A percentile compares a stretch with the other conserved stretches of the same genome.
Conservation (phyloP, 1,140 invertebrate species). For the Polypedilum pembai region DNA sequence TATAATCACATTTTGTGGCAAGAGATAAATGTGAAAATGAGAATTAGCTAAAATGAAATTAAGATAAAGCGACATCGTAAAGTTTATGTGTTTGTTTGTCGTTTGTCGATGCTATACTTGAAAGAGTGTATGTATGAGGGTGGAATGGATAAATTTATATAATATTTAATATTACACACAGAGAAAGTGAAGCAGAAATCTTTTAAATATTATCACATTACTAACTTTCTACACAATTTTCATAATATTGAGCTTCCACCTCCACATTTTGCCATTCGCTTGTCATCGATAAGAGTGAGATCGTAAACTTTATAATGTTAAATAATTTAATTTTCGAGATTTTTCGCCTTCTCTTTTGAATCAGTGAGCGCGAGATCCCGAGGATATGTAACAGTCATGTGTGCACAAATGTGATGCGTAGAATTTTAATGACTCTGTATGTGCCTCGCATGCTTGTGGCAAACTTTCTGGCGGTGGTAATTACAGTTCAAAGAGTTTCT, state of each 20-base stretch:
- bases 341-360: neutral
- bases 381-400: too few relatives aligned
- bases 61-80: constrained; percentile 1
- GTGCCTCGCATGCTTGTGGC: neutral
- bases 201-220: too few relatives aligned
- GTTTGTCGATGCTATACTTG: neutral
- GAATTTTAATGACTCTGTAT: constrained; percentile 4
- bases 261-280: neutral
- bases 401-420: neutral
- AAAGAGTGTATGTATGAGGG: too few relatives aligned
- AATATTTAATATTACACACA: too few relatives aligned
- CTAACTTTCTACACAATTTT: too few relatives aligned
- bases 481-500: constrained; percentile 18
- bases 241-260: too few relatives aligned
- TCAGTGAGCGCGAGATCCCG: too few relatives aligned
- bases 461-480: neutral
- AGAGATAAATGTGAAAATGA: constrained; percentile 18
- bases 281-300: constrained; percentile 5
- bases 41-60: constrained; percentile 19
- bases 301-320: constrained; percentile 14
- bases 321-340: constrained; percentile 14
- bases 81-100: constrained; percentile 13
- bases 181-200: too few relatives aligned
- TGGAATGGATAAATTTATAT: too few relatives aligned
- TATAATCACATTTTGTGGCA: constrained; percentile 4